Base-by-base conservation (phyloP, 2,797 vertebrate species). In the Linurgus olivaceus region DNA sequence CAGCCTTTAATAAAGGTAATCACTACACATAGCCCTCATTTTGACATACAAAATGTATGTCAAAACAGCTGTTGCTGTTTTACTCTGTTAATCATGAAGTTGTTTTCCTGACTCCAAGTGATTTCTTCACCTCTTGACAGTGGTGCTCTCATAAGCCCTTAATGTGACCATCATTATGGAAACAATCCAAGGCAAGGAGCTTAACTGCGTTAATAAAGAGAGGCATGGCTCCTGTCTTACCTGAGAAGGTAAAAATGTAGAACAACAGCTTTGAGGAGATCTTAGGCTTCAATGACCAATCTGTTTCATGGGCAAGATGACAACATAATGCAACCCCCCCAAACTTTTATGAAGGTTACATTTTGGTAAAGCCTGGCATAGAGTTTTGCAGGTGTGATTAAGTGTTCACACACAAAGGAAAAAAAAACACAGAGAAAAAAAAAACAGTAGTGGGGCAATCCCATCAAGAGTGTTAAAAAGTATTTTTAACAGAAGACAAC, bases 121-220 rank as follows among this genome's bases (percentile, higher is more conserved):
- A 86, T 95, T 93, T 95, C 94, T 92, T 90, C 92, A 93, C 77
- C 77, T 77, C 58, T 90, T 89, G 63, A 78, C n/a, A 76, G 40
- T 19, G 9, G 62, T 59, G 47, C 52, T 70, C 78, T 65, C 81
- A 33, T 35, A 80, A 96, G 62, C 51, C 58, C 59, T 86, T 94
- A 55, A 55, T 33, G 40, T 59, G 37, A 73, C 65, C 33, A 19
- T 6, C 21, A 38, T 78, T 45, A 73, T 40, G 55, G 79, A 84
- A 94, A 90, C 55, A 70, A 48, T 54, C 48, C 66, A 72, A 93
- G 47, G 62, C 65, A 89, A 86, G 78, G 40, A 88, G 78, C 52
- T 84, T 76, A 88, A 47, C 50, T 54, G 45, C 35, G 7, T 45
- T 90, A 42, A 80, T 11, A 23, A 50, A 48, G 37, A 72, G 15